Evolutionary conservation across 2,113 vertebrate genomes (phyloP).

Genomic region (Odocoileus hemionus): DNA sequence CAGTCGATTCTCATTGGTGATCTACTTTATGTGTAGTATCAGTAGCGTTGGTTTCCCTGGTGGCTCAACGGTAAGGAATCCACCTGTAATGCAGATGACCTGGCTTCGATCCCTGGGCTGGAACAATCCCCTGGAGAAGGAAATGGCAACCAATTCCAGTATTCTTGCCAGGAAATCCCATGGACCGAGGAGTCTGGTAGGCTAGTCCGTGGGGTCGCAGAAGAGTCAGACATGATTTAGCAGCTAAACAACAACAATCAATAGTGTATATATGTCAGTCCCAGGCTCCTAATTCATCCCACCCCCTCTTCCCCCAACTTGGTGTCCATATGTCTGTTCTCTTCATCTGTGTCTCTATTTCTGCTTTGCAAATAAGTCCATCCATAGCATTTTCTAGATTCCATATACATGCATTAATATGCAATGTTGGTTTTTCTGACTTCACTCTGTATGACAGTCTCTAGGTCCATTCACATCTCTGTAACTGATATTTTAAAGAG

Average conservation of each 20-base stretch:
- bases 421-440: not conserved
- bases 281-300: not conserved
- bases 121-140: not conserved
- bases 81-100: not conserved
- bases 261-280: not conserved
- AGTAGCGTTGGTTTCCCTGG: not conserved
- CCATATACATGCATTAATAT: not conserved
- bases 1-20: not conserved
- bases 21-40: not conserved
- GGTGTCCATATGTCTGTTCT: not conserved
- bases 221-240: not conserved
- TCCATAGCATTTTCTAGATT: not conserved
- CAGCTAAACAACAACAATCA: not conserved
- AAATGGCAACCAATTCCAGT: not conserved
- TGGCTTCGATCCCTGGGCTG: not conserved
- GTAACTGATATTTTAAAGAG: not conserved
- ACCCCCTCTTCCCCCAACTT: fast-evolving
- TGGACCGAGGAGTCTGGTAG: not conserved
- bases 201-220: not conserved
- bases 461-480: not conserved
- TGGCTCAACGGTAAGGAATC: not conserved
- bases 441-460: not conserved
- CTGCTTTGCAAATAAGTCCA: not conserved
- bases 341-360: not conserved
- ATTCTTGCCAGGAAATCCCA: not conserved